phyloP scores from a whole-genome alignment of 2,113 vertebrate genomes.

The Ptychochromis oligacanthus region DNA sequence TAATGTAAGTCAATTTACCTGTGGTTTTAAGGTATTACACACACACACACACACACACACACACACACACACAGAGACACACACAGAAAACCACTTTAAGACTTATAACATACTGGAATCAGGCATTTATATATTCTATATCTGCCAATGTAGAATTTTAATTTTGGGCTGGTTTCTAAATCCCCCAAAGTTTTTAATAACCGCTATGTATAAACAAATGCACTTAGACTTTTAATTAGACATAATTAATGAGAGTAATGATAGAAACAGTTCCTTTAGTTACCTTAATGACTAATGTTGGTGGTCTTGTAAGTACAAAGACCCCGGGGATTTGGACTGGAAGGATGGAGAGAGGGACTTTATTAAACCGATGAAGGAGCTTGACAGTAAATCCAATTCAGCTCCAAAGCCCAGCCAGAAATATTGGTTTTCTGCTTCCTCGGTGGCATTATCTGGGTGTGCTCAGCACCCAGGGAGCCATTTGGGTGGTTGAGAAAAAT shows the following conservation, averaged over 20 bases:
- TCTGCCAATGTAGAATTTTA: background rate
- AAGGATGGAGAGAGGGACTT: slow-evolving; percentile 55
- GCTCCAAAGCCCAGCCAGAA: slow-evolving; percentile 50
- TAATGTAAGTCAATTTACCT: too few species aligned
- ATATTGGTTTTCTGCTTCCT: slow-evolving; percentile 74
- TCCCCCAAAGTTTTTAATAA: background rate
- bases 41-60: too few species aligned
- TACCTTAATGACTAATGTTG: slow-evolving; percentile 33
- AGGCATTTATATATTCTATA: background rate
- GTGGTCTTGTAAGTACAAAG: slow-evolving; percentile 44
- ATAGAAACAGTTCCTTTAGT: slow-evolving; percentile 5
- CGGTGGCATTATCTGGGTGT: slow-evolving; percentile 61
- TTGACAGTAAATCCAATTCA: slow-evolving; percentile 74
- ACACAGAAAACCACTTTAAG: too few species aligned
- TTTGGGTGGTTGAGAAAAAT: slow-evolving; percentile 66
- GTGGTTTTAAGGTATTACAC: background rate
- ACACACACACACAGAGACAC: too few species aligned
- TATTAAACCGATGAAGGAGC: slow-evolving; percentile 76
- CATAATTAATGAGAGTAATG: slow-evolving; percentile 12
- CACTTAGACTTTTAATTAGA: slow-evolving; percentile 20
- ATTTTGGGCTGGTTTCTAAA: background rate
- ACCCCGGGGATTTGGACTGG: slow-evolving; percentile 12
- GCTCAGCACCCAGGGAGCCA: slow-evolving; percentile 64
- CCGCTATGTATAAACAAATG: background rate
- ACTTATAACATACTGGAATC: background rate